Base-by-base conservation (phyloP, 2,113 vertebrate genomes). In the Cochlearius cochlearius region DNA sequence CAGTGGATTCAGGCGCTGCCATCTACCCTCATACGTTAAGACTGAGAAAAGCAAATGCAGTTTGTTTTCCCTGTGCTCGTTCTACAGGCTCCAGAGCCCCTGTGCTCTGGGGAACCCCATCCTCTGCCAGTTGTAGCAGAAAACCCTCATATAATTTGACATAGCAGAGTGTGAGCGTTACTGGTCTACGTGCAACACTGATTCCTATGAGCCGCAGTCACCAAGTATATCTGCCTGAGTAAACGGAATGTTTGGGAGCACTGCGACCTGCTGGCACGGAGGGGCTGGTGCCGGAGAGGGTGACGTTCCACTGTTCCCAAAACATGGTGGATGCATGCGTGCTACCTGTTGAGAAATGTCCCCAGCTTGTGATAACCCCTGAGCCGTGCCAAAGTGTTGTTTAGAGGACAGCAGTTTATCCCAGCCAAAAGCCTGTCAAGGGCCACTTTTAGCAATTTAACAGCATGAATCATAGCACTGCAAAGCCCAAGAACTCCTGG, bases 281-380 rank as follows among this genome's bases (percentile, higher is more conserved):
- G 53, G 15, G 21, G 10, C 11, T 4, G 1, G 2, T 78, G 56
- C 22, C 34, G 11, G 1, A 17, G 52, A 25, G 23, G 41, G 55
- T 89, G 73, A 17, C 10, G 2, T 58, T 79, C 15, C 11, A 26
- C 53, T 11, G 5, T n/a, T 53, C 25, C 34, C 79, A 53, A 25
- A 58, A 36, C 15, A 3, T 4, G 1, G 4, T n/a, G 50, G 26
- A 38, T 26, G 1, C 1, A 2, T 67, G 29, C 0, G 0, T 52
- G 53, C 75, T 88, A 13, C 72, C 53, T 71, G 25, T 38, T 67
- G 68, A 45, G 68, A 19, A 59, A 38, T 8, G 29, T 30, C 80
- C 63, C n/a, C 1, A 3, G 38, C 56, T 64, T 47, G 50, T 32
- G 43, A 34, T 55, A 27, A 59, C 34, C 21, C 68, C 64, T 52